These are phyloP conservation scores for Smutsia temminckii DNA, from an alignment of 2,797 vertebrate species.

Conservation along the genomic window DNA sequence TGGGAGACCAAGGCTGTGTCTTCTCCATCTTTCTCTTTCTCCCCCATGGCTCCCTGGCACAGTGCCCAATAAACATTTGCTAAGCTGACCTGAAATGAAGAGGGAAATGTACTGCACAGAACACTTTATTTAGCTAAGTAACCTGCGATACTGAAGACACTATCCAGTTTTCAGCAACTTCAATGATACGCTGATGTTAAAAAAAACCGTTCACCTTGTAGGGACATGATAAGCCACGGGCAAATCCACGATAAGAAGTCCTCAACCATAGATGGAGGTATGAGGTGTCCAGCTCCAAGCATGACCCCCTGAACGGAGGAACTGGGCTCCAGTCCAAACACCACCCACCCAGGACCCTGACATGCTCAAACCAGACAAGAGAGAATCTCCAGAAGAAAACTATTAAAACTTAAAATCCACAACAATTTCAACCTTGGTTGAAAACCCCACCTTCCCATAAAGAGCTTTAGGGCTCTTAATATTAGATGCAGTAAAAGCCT, in stretches of 20 bases:
- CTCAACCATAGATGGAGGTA: neutral
- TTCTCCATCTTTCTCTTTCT: neutral
- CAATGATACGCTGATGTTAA: neutral
- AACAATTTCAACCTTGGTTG: neutral
- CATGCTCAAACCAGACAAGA: neutral
- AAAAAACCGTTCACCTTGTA: neutral
- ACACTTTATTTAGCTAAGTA: neutral
- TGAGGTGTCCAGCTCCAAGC: neutral
- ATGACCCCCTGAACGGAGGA: neutral
- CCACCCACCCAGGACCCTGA: neutral
- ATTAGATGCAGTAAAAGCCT: neutral
- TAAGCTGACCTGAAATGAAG: neutral
- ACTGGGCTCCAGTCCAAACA: neutral
- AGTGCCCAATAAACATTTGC: neutral
- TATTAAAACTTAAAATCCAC: neutral
- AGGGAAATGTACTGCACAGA: neutral
- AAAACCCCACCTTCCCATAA: neutral
- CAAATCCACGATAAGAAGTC: neutral
- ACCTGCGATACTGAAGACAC: neutral
- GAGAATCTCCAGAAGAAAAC: neutral
- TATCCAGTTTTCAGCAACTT: neutral
- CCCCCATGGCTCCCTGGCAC: neutral
- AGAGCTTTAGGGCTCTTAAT: neutral
- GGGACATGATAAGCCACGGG: neutral
- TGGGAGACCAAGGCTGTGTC: neutral